Base-by-base conservation (phyloP, 1,140 invertebrate genomes). In the Conus ventricosus region DNA sequence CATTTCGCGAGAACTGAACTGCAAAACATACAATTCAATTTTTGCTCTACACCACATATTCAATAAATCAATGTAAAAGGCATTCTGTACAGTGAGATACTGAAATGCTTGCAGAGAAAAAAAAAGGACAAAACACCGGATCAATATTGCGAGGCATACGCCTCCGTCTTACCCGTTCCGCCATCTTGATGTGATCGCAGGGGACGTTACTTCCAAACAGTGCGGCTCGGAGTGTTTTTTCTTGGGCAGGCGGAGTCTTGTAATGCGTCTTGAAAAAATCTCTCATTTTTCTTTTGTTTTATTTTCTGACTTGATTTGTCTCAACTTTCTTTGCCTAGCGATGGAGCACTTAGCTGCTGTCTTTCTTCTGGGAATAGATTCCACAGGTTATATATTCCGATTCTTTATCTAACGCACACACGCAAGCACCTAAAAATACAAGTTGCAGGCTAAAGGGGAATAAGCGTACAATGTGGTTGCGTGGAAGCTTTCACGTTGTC, bases 141-240 rank as follows among this genome's bases (percentile, higher is more conserved):
- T 75, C 71, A 75, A 75, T 81, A 81, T 15, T 81, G 5, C 78
- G 78, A 23, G 25, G 51, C 27, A 81, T 81, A 81, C 78, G 78
- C 78, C 78, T 81, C 78, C 78, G 20, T 25, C 78, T 81, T 20
- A 81, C 78, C 78, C 78, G 78, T 39, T 81, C 78, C n/a, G 78
- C 51, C 78, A 81, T 81, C 39, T 81, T 81, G 78, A n/a, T n/a
- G 71, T 23, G 78, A 39, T 27, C 13, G 39, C 78, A 20, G 25
- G n/a, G 15, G 78, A 81, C 25, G 39, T 25, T 11, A 25, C 27
- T 53, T 4, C 20, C 27, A 13, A 27, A 39, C 27, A 81, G 39
- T 25, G 5, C 78, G 7, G 78, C 27, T 20, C 25, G 15, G 78
- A 15, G 20, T 27, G 10, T 17, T 1, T 51, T 39, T 20, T 81